phyloP scores from a whole-genome alignment of 2,888 invertebrate genomes.

The Hirtodrosophila trivittata region DNA sequence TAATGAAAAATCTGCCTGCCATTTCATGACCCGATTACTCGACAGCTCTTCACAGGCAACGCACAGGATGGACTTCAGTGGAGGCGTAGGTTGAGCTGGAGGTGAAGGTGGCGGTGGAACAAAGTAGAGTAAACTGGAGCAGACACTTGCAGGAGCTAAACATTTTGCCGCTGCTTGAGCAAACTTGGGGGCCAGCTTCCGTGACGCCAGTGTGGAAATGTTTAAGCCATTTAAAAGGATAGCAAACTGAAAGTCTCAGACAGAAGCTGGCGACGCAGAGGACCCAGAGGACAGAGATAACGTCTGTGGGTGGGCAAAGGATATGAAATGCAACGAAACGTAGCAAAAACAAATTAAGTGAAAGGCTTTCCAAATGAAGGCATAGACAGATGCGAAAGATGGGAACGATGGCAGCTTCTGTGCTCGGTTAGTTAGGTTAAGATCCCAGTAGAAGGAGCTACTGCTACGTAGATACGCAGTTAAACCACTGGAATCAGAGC shows the following conservation, averaged over 20 bases:
- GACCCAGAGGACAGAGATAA: no score
- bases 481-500: no score
- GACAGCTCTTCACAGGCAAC: constrained; percentile 50
- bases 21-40: constrained; percentile 72
- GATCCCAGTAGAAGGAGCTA: constrained; percentile 28
- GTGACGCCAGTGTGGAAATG: constrained; percentile 41
- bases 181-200: constrained; percentile 51
- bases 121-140: constrained; percentile 40
- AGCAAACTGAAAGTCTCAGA: constrained; percentile 34
- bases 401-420: constrained; percentile 17
- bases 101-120: no score
- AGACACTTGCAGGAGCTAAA: constrained; percentile 37
- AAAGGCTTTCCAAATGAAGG: constrained; percentile 40
- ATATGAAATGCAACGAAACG: constrained; percentile 28
- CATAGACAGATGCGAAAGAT: no score
- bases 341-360: constrained; percentile 61
- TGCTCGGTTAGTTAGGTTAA: constrained; percentile 19
- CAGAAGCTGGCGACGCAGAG: constrained; percentile 5
- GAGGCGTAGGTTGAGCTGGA: not conserved
- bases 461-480: constrained; percentile 14
- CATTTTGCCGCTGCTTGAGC: constrained; percentile 27
- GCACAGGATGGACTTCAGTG: constrained; percentile 9
- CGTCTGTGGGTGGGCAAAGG: not conserved
- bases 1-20: constrained; percentile 62
- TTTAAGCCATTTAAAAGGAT: constrained; percentile 62